Evolutionary conservation across 2,113 vertebrate species (phyloP), one percentile per base, ranked within the genome.

Genomic region (Calyptomena viridis): DNA sequence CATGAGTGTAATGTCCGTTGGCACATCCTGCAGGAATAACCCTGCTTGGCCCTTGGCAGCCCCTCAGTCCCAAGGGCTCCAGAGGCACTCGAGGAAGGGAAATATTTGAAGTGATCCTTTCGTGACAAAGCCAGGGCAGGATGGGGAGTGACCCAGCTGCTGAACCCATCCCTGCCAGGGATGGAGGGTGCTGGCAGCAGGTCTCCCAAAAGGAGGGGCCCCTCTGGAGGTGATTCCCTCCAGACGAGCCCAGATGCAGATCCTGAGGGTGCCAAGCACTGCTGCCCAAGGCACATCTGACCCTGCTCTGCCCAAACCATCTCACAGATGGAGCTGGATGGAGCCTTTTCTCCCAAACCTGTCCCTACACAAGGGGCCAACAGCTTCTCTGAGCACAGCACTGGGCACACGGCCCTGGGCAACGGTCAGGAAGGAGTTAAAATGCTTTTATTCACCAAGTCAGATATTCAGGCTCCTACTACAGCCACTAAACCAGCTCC

Each of bases 201-300:
- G 2, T 31, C 21, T 35, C 75, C 74, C 75, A 21, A 4, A n/a
- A 49, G 8, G 11, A 37, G 0, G 1, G 28, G 12, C 11, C 31
- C 33, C 73, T 40, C n/a, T 0, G 2, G 53, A 60, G 31, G 12
- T 10, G 12, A 4, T 52, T 31, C 33, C 39, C 49, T 39, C 37
- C 0, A 0, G 47, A 6, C 2, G 27, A 77, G 82, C 30, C 0
- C 1, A 23, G 44, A 28, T 6, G 33, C 78, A 68, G 63, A 14
- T 0, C 46, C 59, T 2, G 12, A 20, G 53, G 53, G 53, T 66
- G 58, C 52, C 33, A 9, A 30, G 71, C 66, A 9, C 23, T 11
- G 5, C 80, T 40, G 47, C 72, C 67, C n/a, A 28, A 25, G 59
- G 49, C 62, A 42, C 6, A 1, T 21, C 42, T 6, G 33, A 35